Evolutionary conservation across 2,797 vertebrate genomes (phyloP).

Genomic region (Pipistrellus pygmaeus): DNA sequence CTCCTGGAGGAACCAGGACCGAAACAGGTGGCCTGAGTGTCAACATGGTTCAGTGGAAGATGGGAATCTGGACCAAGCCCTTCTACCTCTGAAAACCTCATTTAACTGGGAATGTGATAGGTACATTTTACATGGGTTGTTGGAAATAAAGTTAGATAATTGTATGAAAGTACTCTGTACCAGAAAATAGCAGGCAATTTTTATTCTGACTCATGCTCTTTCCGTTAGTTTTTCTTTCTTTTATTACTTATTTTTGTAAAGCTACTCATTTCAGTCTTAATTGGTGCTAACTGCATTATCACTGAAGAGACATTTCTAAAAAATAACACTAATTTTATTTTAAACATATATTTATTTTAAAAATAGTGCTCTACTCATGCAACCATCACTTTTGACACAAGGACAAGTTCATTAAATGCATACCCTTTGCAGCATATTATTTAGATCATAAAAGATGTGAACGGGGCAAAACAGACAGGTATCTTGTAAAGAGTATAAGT

Average conservation of each 20-base stretch:
- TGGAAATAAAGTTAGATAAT: neutral
- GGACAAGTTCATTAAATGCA: neutral
- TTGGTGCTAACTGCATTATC: neutral
- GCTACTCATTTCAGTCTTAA: neutral
- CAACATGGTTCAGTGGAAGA: neutral
- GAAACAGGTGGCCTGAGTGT: neutral
- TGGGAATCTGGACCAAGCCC: neutral
- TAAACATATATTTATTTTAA: neutral
- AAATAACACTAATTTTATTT: conserved; percentile 9
- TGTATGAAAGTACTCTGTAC: neutral
- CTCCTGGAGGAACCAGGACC: neutral
- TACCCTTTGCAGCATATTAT: neutral
- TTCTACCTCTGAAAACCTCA: neutral
- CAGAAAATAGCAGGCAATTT: neutral
- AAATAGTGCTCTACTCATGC: neutral
- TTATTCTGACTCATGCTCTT: neutral
- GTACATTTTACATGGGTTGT: neutral
- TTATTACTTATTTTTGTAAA: neutral
- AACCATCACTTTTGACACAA: neutral
- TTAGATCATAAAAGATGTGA: neutral
- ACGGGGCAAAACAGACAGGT: neutral
- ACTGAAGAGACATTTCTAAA: neutral
- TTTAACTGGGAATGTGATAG: neutral
- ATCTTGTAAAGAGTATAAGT: neutral
- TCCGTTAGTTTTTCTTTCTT: neutral